These are phyloP conservation scores for Nannoperca obscura DNA, from an alignment of 2,797 vertebrate species.

Conservation along the genomic window DNA sequence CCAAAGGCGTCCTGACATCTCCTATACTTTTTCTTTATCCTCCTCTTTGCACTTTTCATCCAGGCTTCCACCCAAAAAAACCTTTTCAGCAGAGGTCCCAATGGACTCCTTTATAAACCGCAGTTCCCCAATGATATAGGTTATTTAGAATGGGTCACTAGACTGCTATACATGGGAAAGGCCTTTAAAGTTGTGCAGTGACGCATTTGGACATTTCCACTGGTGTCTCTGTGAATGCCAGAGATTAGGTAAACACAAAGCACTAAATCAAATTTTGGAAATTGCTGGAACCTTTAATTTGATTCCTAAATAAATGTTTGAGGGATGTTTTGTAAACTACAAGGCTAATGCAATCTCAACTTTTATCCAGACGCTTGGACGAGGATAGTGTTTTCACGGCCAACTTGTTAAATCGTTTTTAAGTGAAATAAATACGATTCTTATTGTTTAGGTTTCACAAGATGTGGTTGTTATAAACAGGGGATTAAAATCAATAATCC, in stretches of 20 bases:
- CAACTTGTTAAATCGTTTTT: slow-evolving; percentile 80
- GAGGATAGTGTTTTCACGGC: slow-evolving; percentile 69
- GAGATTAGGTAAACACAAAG: slow-evolving; percentile 88
- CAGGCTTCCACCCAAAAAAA: slow-evolving; percentile 80
- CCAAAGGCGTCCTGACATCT: slow-evolving; percentile 90
- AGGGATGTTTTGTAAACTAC: slow-evolving; percentile 79
- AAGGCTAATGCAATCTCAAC: slow-evolving; percentile 84
- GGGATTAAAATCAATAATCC: neutral
- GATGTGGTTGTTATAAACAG: slow-evolving; percentile 24
- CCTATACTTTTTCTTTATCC: slow-evolving; percentile 90
- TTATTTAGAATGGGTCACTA: slow-evolving; percentile 94
- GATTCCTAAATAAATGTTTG: slow-evolving; percentile 83
- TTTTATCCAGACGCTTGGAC: slow-evolving; percentile 63
- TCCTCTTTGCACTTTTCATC: slow-evolving; percentile 89
- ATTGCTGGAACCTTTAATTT: slow-evolving; percentile 87
- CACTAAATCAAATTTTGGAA: slow-evolving; percentile 83
- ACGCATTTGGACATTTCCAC: slow-evolving; percentile 88
- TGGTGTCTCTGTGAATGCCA: slow-evolving; percentile 81
- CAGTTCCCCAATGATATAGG: slow-evolving; percentile 87
- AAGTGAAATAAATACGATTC: slow-evolving; percentile 68
- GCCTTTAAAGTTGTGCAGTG: slow-evolving; percentile 89
- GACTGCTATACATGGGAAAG: slow-evolving; percentile 86
- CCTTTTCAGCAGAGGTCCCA: slow-evolving; percentile 88
- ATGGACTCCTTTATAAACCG: slow-evolving; percentile 89
- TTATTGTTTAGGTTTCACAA: slow-evolving; percentile 57